Conservation (phyloP, 2,888 invertebrate genomes). For the Strigamia crassipes region DNA sequence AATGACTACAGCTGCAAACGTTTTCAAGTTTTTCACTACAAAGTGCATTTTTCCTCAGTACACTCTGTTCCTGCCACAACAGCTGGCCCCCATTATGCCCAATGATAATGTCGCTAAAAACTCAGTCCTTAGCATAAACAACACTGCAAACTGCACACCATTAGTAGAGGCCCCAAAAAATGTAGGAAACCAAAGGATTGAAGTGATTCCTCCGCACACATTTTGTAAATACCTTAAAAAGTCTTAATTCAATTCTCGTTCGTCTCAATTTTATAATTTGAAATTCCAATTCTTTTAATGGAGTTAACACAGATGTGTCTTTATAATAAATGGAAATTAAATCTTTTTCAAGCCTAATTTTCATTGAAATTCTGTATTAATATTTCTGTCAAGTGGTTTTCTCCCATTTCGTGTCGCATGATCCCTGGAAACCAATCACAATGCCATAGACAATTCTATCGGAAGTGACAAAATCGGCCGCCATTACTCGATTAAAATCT, state of each 20-base stretch:
- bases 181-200: neutral
- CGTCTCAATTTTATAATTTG: too few relatives aligned
- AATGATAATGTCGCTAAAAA: constrained; percentile 33
- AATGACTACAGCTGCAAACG: constrained; percentile 18
- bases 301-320: neutral
- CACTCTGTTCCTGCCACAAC: neutral
- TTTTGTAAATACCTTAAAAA: neutral
- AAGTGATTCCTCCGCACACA: neutral
- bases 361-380: too few relatives aligned
- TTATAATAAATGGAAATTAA: too few relatives aligned
- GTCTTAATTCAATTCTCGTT: too few relatives aligned
- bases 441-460: too few relatives aligned
- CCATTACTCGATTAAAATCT: too few relatives aligned
- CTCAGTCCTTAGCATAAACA: constrained; percentile 34
- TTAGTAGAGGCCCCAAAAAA: neutral
- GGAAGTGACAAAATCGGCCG: too few relatives aligned
- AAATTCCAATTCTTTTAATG: neutral
- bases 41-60: constrained; percentile 7
- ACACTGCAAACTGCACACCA: neutral
- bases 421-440: too few relatives aligned
- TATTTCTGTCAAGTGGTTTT: too few relatives aligned
- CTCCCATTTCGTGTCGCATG: too few relatives aligned
- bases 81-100: constrained; percentile 37
- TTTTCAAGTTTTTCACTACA: constrained; percentile 12
- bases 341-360: too few relatives aligned